Evolutionary conservation across 2,888 invertebrate genomes (phyloP), one percentile per base, ranked within the genome.

Genomic region (Dryocosmus kuriphilus): DNA sequence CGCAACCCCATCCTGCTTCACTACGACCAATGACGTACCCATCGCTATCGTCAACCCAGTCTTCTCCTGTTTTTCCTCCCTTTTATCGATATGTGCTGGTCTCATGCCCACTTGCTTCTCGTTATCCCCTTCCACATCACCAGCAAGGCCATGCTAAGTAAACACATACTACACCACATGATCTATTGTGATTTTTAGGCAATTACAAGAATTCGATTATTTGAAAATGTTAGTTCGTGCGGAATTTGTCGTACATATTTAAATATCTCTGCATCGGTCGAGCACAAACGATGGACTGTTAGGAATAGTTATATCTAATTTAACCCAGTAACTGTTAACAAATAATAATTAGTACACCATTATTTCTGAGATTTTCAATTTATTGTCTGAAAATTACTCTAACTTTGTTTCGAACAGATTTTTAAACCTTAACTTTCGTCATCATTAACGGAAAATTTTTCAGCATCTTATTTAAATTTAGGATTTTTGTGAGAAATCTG

Each of bases 1-100:
- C 88, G 88, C 89, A 90, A 89, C 89, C 90, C 89, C 87, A 89
- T 91, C 88, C 85, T 83, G 82, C 81, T 81, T 79, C 82, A 84
- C 83, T 82, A 82, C 81, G 85, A 85, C 83, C 83, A 83, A 85
- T 84, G 32, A 79, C 84, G 74, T 78, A 81, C 80, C 65, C 77
- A 79, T 78, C 77, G 76, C 80, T 77, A 81, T 77, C 80, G 80
- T 79, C 79, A 81, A 65, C 74, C 74, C 67, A 77, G 73, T 77
- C 74, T 71, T 75, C 81, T 71, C 75, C 77, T 80, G 78, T 79
- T 65, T 82, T 79, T 77, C 80, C 81, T 81, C 79, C 61, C 27
- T 63, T 30, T 27, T 32, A 80, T 76, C 75, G 63, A 55, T 78
- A 63, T 35, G 22, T 55, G 46, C 38, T 63, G 41, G 41, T 30